Evolutionary conservation across 1,140 invertebrate species (phyloP).

Genomic region (Aporrectodea caliginosa): DNA sequence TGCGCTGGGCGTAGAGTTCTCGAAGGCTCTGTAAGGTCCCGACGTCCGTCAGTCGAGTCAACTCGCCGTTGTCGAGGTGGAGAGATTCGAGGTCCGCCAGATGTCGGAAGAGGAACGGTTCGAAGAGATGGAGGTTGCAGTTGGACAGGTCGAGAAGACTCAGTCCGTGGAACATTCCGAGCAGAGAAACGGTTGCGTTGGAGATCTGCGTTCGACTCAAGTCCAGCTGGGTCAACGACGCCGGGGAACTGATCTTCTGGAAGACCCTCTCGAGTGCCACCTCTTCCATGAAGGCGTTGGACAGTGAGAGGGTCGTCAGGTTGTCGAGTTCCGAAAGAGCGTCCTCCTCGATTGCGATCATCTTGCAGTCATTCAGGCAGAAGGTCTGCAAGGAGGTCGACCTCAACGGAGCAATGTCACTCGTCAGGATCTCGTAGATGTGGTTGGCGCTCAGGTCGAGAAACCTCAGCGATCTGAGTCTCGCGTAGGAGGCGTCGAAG

Average conservation of each 20-base stretch:
- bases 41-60: constrained; percentile 21
- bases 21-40: constrained; percentile 18
- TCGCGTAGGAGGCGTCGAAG: constrained; percentile 20
- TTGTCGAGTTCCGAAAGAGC: constrained; percentile 21
- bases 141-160: constrained; percentile 6
- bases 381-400: constrained; percentile 18
- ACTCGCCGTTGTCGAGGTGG: constrained; percentile 11
- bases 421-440: constrained; percentile 14
- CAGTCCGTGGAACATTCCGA: constrained; percentile 18
- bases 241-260: constrained; percentile 1
- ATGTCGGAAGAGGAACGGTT: constrained; percentile 9
- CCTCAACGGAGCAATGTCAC: constrained; percentile 16
- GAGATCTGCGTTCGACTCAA: constrained; percentile 17
- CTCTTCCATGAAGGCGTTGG: constrained; percentile 15
- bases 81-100: constrained; percentile 27
- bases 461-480: constrained; percentile 1
- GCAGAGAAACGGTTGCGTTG: constrained; percentile 22
- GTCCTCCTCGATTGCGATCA: constrained; percentile 12
- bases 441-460: constrained; percentile 27
- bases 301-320: constrained; percentile 24
- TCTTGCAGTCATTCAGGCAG: constrained; percentile 22
- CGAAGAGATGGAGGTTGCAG: constrained; percentile 12
- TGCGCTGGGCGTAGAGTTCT: constrained; percentile 6
- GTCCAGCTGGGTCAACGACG: constrained; percentile 27
- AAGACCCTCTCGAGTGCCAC: constrained; percentile 15